Conservation (phyloP, 2,113 vertebrate genomes). For the Falcunculus frontatus region DNA sequence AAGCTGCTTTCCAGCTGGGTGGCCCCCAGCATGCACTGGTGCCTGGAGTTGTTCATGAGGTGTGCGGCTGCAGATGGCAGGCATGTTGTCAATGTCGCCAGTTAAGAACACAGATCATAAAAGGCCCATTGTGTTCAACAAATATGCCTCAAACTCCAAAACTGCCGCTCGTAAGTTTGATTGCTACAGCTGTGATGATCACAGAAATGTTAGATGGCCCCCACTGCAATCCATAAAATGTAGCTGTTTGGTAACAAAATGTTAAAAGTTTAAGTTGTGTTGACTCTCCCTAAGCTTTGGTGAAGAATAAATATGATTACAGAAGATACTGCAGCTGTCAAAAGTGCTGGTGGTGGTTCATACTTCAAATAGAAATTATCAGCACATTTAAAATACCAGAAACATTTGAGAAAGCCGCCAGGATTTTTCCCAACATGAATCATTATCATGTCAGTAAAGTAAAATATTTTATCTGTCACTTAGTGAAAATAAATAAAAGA, state of each 20-base stretch:
- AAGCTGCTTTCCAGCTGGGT: background rate
- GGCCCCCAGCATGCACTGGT: background rate
- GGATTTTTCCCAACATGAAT: slow-evolving; percentile 4
- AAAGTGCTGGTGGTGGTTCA: background rate
- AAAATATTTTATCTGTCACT: background rate
- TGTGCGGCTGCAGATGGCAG: background rate
- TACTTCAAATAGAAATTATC: slow-evolving; percentile 12
- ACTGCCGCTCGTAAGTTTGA: background rate
- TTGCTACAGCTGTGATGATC: background rate
- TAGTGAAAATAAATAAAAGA: background rate
- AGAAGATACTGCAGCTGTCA: slow-evolving; percentile 24
- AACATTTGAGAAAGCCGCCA: background rate
- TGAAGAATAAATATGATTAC: slow-evolving; percentile 17
- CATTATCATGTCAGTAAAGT: background rate
- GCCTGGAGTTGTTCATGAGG: background rate
- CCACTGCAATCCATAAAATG: background rate
- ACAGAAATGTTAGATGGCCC: background rate
- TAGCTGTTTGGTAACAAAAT: background rate
- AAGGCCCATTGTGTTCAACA: background rate
- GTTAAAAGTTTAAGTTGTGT: background rate
- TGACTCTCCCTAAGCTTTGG: background rate
- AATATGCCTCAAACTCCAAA: background rate
- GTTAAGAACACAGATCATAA: background rate
- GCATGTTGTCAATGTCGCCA: background rate
- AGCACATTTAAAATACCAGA: background rate